Evolutionary conservation across 2,797 vertebrate species (phyloP).

Genomic region (Orestias chungarensis): DNA sequence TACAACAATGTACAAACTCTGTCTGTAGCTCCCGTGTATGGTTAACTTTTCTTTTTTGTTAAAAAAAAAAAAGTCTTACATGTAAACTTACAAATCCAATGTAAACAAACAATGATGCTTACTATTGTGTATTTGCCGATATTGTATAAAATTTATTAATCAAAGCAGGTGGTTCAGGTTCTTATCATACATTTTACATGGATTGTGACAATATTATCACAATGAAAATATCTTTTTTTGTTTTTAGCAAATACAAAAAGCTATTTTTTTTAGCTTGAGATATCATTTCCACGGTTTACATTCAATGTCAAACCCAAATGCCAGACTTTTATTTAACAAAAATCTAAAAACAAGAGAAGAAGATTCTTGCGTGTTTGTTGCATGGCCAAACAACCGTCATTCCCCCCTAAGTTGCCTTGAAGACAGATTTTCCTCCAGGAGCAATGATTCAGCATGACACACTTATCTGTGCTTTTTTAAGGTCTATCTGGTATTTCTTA

Average conservation of each 20-base stretch:
- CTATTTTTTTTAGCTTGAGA: neutral
- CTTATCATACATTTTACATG: too few relatives aligned
- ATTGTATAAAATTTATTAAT: neutral
- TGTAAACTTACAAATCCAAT: too few relatives aligned
- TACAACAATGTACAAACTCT: too few relatives aligned
- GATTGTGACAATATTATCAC: neutral
- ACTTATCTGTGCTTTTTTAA: constrained; percentile 40
- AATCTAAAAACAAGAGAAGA: neutral
- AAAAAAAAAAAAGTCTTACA: too few relatives aligned
- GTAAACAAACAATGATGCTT: too few relatives aligned
- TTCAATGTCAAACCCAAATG: constrained; percentile 13
- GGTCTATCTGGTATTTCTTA: constrained; percentile 23
- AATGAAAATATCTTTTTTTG: neutral
- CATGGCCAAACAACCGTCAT: constrained; percentile 29
- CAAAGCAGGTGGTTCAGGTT: neutral
- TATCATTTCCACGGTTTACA: neutral
- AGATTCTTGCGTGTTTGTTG: constrained; percentile 9
- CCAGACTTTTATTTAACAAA: constrained; percentile 15
- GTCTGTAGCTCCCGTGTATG: too few relatives aligned
- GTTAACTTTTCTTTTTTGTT: too few relatives aligned
- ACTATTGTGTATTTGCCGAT: too few relatives aligned
- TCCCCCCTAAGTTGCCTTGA: constrained; percentile 39
- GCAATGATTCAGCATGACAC: constrained; percentile 60
- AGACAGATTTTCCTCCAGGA: constrained; percentile 51
- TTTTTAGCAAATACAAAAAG: too few relatives aligned